Evolutionary conservation across 2,888 invertebrate species (phyloP).

Genomic region (Heliothis peltigera): DNA sequence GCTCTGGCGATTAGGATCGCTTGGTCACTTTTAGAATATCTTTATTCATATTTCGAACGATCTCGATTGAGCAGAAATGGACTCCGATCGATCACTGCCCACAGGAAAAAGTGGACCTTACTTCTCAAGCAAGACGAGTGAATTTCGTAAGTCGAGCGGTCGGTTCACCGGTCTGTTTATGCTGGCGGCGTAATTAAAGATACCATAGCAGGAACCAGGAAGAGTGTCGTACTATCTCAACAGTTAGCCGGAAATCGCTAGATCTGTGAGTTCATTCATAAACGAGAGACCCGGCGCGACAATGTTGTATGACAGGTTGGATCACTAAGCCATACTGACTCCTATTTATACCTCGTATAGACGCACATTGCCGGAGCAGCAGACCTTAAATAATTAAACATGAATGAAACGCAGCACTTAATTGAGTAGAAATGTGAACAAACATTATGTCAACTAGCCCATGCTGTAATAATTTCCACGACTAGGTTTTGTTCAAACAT

Average conservation of each 20-base stretch:
- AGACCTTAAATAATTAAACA: constrained; percentile 80
- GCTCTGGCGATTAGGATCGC: constrained; percentile 62
- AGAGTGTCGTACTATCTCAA: constrained; percentile 90
- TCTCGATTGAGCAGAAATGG: constrained; percentile 84
- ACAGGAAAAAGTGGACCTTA: constrained; percentile 74
- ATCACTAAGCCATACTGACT: constrained; percentile 71
- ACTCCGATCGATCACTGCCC: constrained; percentile 75
- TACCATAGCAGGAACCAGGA: constrained; percentile 90
- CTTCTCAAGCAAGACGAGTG: constrained; percentile 63
- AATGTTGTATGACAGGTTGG: constrained; percentile 84
- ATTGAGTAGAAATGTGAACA: constrained; percentile 86
- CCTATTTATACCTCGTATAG: constrained; percentile 74
- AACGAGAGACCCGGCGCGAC: constrained; percentile 83
- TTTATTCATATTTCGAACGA: constrained; percentile 88
- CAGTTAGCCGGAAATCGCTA: constrained; percentile 89
- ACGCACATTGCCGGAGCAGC: constrained; percentile 72
- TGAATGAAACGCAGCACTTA: constrained; percentile 87
- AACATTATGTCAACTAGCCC: constrained; percentile 80
- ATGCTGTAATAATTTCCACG: constrained; percentile 69
- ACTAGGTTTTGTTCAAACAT: constrained; percentile 64
- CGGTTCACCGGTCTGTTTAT: constrained; percentile 77
- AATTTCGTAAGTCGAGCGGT: constrained; percentile 57
- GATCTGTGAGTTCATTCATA: constrained; percentile 90
- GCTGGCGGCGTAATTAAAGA: constrained; percentile 87
- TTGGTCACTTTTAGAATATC: constrained; percentile 87